Evolutionary conservation across 2,113 vertebrate genomes (phyloP), one percentile per base, ranked within the genome.

Genomic region (Mobula hypostoma): DNA sequence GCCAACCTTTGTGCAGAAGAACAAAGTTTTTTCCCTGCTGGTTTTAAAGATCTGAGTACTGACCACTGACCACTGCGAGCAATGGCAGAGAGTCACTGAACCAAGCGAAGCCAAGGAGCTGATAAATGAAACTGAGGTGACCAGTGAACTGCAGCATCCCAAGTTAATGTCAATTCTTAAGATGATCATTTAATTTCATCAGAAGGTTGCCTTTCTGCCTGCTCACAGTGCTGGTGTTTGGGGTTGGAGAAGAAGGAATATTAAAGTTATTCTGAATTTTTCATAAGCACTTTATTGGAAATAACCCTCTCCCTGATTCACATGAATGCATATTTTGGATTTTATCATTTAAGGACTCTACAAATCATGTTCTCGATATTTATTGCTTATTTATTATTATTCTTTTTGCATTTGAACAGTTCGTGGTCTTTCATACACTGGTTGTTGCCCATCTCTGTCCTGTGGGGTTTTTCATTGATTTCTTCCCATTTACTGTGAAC

Each of bases 61-160:
- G n/a, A n/a, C 85, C 66, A 63, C 27, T 14, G 14, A 63, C 32
- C 14, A 88, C 5, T 63, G 27, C 9, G 83, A 90, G 85, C 66
- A 68, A 15, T 90, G n/a, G 85, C 61, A 66, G n/a, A 63, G 1
- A 29, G 85, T 90, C n/a, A 90, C 61, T 90, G 61, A 90, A 66
- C 29, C 85, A 74, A 56, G 56, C 24, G 48, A 17, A 72, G 90
- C 17, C 40, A 48, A 66, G 70, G 24, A 76, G 70, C 36, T 74
- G 70, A 93, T 93, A 74, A 72, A 93, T 40, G 27, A 74, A 93
- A 36, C 91, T 56, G 32, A 66, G 61, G 56, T 74, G 91, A 93
- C 68, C 56, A 74, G 36, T 74, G 36, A 32, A 48, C 91, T 74
- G 91, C 40, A 76, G 70, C 91, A 93, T 76, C 70, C 91, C 36